phyloP scores from a whole-genome alignment of 2,113 vertebrate species.

The Nanorana parkeri region DNA sequence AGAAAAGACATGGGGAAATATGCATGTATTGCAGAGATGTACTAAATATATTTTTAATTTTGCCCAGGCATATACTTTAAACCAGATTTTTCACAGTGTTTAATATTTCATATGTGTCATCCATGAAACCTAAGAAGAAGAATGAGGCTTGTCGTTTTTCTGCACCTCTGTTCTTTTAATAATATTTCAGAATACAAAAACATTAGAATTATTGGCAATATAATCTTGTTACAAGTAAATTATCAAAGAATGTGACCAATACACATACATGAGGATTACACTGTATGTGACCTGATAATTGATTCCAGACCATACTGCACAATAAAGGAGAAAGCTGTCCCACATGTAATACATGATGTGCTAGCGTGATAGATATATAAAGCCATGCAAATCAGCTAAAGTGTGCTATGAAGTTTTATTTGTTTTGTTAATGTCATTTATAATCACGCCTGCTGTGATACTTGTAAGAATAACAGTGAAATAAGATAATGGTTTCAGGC shows the following conservation, averaged over 20 bases:
- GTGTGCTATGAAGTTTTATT: neutral
- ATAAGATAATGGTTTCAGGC: constrained; percentile 4
- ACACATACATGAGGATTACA: constrained; percentile 21
- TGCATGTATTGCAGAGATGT: no score
- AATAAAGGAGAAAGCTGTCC: constrained; percentile 5
- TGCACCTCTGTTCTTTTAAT: neutral
- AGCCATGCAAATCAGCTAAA: neutral
- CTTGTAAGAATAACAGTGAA: neutral
- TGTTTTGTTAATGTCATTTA: neutral
- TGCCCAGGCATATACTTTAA: no score
- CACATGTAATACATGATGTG: constrained; percentile 17
- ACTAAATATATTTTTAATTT: no score
- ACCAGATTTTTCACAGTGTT: no score
- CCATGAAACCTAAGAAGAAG: no score
- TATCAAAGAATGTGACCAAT: constrained; percentile 33
- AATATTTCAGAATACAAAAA: constrained; percentile 1
- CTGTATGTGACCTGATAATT: constrained; percentile 27
- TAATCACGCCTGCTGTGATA: constrained; percentile 17
- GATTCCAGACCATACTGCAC: constrained; percentile 21
- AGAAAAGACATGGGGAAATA: no score
- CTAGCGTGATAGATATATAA: constrained; percentile 5
- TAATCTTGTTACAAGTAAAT: constrained; percentile 20
- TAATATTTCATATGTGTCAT: no score
- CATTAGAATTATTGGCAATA: constrained; percentile 6
- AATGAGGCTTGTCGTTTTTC: no score